Evolutionary conservation across 2,113 vertebrate species (phyloP), one percentile per base, ranked within the genome.

Genomic region (Pterocles burchelli): DNA sequence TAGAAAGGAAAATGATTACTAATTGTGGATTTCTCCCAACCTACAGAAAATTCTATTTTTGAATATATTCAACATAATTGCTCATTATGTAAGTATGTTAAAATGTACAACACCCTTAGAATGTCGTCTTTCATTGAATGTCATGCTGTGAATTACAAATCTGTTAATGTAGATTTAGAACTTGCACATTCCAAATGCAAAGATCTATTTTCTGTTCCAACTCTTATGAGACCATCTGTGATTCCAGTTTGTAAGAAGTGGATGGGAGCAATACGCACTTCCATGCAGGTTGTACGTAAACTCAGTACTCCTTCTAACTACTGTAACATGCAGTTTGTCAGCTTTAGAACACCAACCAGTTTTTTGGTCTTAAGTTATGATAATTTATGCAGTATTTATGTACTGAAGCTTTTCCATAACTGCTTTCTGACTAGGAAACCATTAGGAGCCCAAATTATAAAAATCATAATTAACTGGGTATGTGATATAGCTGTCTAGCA

Each of bases 321-420:
- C 72, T 87, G 78, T 80, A 91, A 74, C 31, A 9, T 68, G 91
- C 70, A 97, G 68, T 89, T 95, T 94, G 58, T 94, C 94, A 90
- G 74, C 85, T 96, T 90, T 54, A 81, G 83, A 91, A 48, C 5
- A 18, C 71, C 76, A 55, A 85, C 67, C 79, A 68, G 73, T 90
- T 90, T 95, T 49, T 88, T 73, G 83, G 90, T 79, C 75, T 78
- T 90, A 95, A 93, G 25, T 87, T 96, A 96, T 97, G 93, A 89
- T 94, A 93, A 98, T 97, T 79, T 95, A 97, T 97, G 96, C 91
- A 93, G 62, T 88, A 84, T 97, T 97, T 96, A 82, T 94, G 83
- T 97, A 77, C 80, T 81, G 29, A 89, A 88, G 48, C 36, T 70
- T 96, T 95, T 81, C 88, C 65, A n/a, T 95, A 86, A 96, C 88